Evolutionary conservation across 2,797 vertebrate genomes (phyloP), one percentile per base, ranked within the genome.

Genomic region (Falco rusticolus): DNA sequence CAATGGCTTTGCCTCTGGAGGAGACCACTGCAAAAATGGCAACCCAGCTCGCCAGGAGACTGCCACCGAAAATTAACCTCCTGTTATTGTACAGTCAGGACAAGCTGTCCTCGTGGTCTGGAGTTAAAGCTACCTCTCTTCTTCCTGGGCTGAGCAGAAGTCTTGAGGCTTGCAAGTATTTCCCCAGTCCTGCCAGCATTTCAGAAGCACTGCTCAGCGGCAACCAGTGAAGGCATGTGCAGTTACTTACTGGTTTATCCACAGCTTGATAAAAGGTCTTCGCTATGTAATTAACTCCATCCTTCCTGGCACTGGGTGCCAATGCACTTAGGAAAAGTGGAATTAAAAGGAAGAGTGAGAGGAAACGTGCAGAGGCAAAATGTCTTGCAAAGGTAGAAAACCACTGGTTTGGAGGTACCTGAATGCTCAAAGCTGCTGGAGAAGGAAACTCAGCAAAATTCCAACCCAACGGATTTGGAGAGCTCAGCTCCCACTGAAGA

Each of bases 91-190:
- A 50, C 71, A 16, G 41, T 1, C 53, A 75, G 84, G 61, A 78
- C 48, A 89, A 84, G 34, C 83, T 83, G 93, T 89, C 78, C 93
- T 87, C 50, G 0, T 3, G 63, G 72, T 63, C 76, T 93, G 93
- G 31, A 88, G 50, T 75, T 94, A 84, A 95, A 96, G 82, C 81
- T 74, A 56, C 61, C 54, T 91, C 93, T 91, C 75, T 90, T 91
- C 71, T 93, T 72, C 80, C n/a, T 84, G 82, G 47, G 76, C 64
- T 45, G 63, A 95, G 87, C 43, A 79, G 80, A 71, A 90, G 72
- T 68, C 75, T 94, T 92, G 90, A 95, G 96, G 87, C 61, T 91
- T 82, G n/a, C 76, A 92, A 91, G 18, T 64, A 90, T 91, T 93
- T 81, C 74, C 51, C n/a, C 22, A 48, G 64, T 25, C 86, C 71